Percentiles rank a stretch among this genome's conserved stretches.
These are phyloP conservation scores for Podarcis cretensis DNA, from an alignment of 2,113 vertebrate genomes.

Conservation along the genomic window DNA sequence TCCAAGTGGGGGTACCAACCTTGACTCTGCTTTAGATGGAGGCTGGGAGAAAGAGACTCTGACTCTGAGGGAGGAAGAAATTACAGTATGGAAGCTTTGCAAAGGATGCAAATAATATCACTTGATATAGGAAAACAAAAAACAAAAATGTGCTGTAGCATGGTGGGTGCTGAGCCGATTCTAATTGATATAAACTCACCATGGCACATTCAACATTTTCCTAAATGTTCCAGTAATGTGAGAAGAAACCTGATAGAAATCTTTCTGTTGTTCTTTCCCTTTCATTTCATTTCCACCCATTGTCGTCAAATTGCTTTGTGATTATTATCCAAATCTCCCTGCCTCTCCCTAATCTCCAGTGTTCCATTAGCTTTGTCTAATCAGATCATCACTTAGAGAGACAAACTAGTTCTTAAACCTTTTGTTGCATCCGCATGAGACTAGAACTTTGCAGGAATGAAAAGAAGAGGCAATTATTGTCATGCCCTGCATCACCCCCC, in stretches of 20 bases:
- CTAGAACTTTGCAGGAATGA: not conserved
- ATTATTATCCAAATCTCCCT: not conserved
- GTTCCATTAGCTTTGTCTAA: not conserved
- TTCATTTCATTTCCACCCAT: slow-evolving; percentile 5
- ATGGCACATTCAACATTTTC: not conserved
- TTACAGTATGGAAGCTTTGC: not conserved
- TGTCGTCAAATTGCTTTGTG: not conserved
- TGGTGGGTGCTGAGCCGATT: not conserved
- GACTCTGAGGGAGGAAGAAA: not conserved
- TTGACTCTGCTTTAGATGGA: not conserved
- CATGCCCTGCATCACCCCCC: not conserved
- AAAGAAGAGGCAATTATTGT: not conserved
- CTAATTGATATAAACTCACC: not conserved
- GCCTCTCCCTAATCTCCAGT: not conserved
- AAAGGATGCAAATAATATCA: not conserved
- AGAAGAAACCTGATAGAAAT: not conserved
- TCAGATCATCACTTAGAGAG: not conserved
- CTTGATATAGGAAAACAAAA: too few species aligned
- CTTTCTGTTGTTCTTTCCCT: not conserved
- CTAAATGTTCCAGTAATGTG: slow-evolving; percentile 13
- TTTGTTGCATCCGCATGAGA: not conserved
- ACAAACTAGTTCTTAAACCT: not conserved
- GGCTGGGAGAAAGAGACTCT: too few species aligned
- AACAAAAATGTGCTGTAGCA: too few species aligned
- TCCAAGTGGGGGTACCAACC: not conserved